Percentiles rank a stretch among this genome's conserved stretches.
These are phyloP conservation scores for Eufriesea mexicana DNA, from an alignment of 1,140 invertebrate species.

Conservation along the genomic window DNA sequence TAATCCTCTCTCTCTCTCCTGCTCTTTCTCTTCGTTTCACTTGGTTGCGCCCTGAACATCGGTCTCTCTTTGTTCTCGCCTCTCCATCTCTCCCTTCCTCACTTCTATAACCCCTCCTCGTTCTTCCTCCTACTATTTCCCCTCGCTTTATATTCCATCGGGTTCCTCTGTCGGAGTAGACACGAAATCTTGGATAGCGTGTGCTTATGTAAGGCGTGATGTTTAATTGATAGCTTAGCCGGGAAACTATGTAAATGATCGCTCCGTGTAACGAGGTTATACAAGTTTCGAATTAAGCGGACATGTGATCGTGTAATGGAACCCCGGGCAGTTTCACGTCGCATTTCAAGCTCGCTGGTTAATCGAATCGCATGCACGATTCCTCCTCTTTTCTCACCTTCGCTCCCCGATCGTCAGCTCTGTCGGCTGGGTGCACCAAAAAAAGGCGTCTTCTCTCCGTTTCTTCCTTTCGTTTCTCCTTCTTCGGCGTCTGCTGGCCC, in stretches of 20 bases:
- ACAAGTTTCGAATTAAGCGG: not conserved
- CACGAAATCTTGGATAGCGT: slow-evolving; percentile 12
- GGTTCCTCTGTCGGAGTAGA: too few species aligned
- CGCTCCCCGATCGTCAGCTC: not conserved
- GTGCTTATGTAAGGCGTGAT: slow-evolving; percentile 10
- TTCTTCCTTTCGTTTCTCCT: slow-evolving; percentile 12
- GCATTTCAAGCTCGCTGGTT: not conserved
- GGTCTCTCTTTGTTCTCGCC: not conserved
- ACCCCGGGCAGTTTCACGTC: not conserved
- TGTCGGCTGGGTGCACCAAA: too few species aligned
- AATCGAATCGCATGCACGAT: slow-evolving; percentile 7
- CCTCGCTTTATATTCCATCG: slow-evolving; percentile 10
- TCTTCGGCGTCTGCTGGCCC: slow-evolving; percentile 1
- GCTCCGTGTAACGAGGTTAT: not conserved
- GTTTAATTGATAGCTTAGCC: slow-evolving; percentile 5
- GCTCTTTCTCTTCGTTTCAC: slow-evolving; percentile 26
- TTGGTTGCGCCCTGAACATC: not conserved
- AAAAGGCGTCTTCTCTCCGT: slow-evolving; percentile 1
- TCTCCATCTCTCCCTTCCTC: not conserved
- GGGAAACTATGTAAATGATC: slow-evolving; percentile 6
- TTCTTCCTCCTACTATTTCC: not conserved
- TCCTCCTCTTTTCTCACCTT: not conserved
- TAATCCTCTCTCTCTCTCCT: not conserved
- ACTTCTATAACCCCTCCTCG: not conserved
- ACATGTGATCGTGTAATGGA: not conserved